Base-by-base conservation (phyloP, 2,888 invertebrate species). In the Lithophane semibrunnea region DNA sequence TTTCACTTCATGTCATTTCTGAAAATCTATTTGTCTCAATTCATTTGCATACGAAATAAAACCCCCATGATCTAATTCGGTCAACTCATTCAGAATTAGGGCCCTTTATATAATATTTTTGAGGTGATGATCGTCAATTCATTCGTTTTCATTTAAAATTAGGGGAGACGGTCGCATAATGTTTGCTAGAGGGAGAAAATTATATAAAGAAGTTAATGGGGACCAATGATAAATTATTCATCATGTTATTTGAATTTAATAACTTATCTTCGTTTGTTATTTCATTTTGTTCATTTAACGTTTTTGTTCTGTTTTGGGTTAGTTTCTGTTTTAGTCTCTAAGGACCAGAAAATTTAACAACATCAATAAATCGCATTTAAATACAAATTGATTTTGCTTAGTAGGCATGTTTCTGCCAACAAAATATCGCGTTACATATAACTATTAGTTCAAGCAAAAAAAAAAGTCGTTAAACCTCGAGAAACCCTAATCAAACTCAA, bases 181-280 rank as follows among this genome's bases (percentile, higher is more conserved):
- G 9, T 74, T 65, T 10, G 78, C 83, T 79, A 75, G 72, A 81
- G 88, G 81, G 77, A 77, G 69, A 42, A 86, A 82, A 84, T 84
- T 77, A 78, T 80, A 75, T 79, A 82, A 86, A 80, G 56, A 71
- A 49, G 64, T 66, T 75, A 75, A 80, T 78, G 24, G 60, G 37
- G 44, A 66, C 52, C 65, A 52, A 56, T 74, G 49, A 54, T 85
- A 77, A 77, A 82, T 85, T 75, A 83, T 85, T 85, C 82, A 82
- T 77, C 47, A 21, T 29, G 37, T 74, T 75, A 72, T 79, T 79
- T 68, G 61, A 75, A 82, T 82, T 56, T 70, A 72, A 61, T 54
- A 73, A 71, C 60, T 56, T 44, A 29, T 68, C 60, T 70, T 73
- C 18, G 44, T 52, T 24, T 64, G 47, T 76, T 65, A 83, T 77